These are phyloP conservation scores for Ceryle rudis DNA, from an alignment of 2,797 vertebrate genomes.

Conservation along the genomic window DNA sequence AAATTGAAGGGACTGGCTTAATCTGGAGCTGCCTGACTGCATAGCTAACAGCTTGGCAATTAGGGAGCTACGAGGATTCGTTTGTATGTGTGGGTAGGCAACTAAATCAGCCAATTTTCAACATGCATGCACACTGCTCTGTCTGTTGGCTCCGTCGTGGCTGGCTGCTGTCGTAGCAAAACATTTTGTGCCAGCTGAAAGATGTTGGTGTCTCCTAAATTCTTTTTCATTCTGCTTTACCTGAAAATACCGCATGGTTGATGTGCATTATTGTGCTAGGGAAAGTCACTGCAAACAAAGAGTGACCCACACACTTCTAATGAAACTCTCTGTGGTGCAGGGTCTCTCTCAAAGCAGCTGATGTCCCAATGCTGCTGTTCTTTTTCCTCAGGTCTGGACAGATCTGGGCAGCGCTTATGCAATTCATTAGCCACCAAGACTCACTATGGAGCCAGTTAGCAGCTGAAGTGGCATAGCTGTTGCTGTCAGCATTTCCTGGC, in stretches of 20 bases:
- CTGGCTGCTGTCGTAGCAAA: conserved; percentile 46
- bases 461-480: conserved; percentile 33
- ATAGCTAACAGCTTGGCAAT: conserved; percentile 50
- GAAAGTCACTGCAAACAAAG: background rate
- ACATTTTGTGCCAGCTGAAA: conserved; percentile 11
- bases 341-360: background rate
- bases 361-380: background rate
- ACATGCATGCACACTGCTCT: conserved; percentile 63
- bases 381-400: background rate
- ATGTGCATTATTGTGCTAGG: too few relatives aligned
- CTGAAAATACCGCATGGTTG: rapidly evolving
- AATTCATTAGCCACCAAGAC: conserved; percentile 13
- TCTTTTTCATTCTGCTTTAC: background rate
- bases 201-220: background rate
- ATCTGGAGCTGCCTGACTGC: conserved; percentile 34
- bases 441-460: background rate
- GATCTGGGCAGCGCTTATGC: background rate
- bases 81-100: conserved; percentile 8
- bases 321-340: background rate
- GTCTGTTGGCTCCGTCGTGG: conserved; percentile 23
- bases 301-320: background rate
- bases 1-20: conserved; percentile 35
- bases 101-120: conserved; percentile 67
- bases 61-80: conserved; percentile 4
- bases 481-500: conserved; percentile 60